Evolutionary conservation across 2,797 vertebrate species (phyloP).

Genomic region (Aeoliscus strigatus): DNA sequence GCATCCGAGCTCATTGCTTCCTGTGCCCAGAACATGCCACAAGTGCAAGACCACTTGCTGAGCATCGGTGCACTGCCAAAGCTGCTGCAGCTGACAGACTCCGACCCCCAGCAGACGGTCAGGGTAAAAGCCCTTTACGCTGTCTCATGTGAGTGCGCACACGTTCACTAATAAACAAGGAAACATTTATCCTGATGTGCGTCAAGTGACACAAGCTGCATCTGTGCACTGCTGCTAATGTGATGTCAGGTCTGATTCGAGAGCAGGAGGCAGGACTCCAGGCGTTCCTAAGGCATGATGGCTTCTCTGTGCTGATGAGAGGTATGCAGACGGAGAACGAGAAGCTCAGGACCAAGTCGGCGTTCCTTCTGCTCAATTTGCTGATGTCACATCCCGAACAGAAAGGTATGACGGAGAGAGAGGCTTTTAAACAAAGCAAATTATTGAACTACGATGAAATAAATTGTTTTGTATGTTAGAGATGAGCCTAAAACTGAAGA

Average conservation of each 20-base stretch:
- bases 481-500: no score
- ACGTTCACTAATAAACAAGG: neutral
- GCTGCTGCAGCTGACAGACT: constrained; percentile 80
- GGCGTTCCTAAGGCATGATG: constrained; percentile 81
- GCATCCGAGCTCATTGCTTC: constrained; percentile 82
- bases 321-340: constrained; percentile 85
- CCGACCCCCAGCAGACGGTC: constrained; percentile 75
- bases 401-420: constrained; percentile 73
- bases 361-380: constrained; percentile 86
- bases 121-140: constrained; percentile 87
- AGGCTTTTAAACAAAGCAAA: neutral
- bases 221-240: neutral
- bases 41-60: constrained; percentile 82
- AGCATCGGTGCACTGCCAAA: constrained; percentile 75
- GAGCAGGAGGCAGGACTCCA: constrained; percentile 83
- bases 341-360: constrained; percentile 85
- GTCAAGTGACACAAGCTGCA: neutral
- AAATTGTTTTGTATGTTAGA: no score
- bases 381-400: constrained; percentile 82
- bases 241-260: constrained; percentile 80
- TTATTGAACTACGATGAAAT: no score
- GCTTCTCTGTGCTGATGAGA: constrained; percentile 87
- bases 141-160: constrained; percentile 82
- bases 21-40: constrained; percentile 86
- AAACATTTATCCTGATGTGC: neutral